Conservation (phyloP, 2,113 vertebrate genomes). For the Nesoenas mayeri region DNA sequence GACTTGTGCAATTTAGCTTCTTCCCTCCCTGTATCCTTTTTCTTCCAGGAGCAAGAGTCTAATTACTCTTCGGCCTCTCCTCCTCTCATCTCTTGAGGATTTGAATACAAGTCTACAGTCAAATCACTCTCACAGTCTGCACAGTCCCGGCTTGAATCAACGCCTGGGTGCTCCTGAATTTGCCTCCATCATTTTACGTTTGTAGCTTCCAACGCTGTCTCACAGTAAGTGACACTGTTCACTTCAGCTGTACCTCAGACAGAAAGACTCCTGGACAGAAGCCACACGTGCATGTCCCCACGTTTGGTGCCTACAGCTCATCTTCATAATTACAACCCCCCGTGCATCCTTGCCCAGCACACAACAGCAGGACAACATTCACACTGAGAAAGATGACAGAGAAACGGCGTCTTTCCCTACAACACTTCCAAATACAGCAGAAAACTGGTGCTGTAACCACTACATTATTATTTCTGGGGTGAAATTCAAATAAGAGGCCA, state of each 20-base stretch:
- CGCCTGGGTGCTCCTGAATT: neutral
- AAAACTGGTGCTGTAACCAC: neutral
- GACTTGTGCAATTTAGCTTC: neutral
- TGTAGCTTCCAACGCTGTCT: accelerated
- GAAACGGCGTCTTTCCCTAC: neutral
- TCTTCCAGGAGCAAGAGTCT: neutral
- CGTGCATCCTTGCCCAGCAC: accelerated
- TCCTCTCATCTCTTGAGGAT: neutral
- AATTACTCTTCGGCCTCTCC: neutral
- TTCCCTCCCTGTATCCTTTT: neutral
- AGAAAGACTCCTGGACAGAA: neutral
- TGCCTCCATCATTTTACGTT: accelerated
- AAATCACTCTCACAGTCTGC: neutral
- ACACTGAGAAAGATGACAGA: neutral
- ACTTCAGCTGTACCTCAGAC: accelerated
- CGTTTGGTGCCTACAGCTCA: neutral
- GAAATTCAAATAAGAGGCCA: neutral
- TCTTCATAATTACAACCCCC: neutral
- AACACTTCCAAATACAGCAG: neutral
- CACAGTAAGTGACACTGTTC: neutral
- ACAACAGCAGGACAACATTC: neutral
- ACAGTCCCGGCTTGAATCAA: neutral
- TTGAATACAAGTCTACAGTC: neutral
- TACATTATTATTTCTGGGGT: neutral
- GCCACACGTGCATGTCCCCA: neutral